phyloP scores from a whole-genome alignment of 2,113 vertebrate species.

The Xiphophorus maculatus region DNA sequence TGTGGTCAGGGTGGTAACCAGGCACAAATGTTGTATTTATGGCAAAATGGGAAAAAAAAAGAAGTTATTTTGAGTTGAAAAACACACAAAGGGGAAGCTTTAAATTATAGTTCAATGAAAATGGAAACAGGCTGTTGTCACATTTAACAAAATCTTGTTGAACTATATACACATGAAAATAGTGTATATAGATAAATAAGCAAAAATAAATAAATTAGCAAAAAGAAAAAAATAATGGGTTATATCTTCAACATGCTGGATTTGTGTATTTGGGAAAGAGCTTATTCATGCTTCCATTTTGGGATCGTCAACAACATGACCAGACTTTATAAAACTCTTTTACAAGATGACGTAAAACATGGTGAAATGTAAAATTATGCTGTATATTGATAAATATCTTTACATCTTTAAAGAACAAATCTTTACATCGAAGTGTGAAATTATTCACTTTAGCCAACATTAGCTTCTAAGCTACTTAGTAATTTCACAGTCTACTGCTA shows the following conservation, averaged over 20 bases:
- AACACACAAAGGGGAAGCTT: neutral
- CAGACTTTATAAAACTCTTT: too few relatives aligned
- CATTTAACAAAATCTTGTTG: slow-evolving; percentile 10
- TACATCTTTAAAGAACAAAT: too few relatives aligned
- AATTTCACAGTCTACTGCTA: neutral
- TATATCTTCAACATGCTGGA: too few relatives aligned
- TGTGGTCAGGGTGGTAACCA: slow-evolving; percentile 43
- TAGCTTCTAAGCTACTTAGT: neutral
- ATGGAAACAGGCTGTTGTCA: slow-evolving; percentile 3
- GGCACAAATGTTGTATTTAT: slow-evolving; percentile 16
- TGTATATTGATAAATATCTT: neutral
- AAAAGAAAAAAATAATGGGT: neutral
- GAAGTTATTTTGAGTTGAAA: slow-evolving; percentile 19
- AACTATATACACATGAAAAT: neutral
- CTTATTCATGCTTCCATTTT: too few relatives aligned
- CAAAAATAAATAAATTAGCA: too few relatives aligned
- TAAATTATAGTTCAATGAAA: neutral
- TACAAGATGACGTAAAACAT: neutral
- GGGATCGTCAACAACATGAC: too few relatives aligned
- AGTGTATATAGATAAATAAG: neutral
- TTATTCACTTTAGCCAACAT: neutral
- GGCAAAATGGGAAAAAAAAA: neutral
- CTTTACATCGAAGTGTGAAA: neutral
- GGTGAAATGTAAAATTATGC: neutral
- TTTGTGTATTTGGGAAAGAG: too few relatives aligned